Percentiles rank a stretch among this genome's conserved stretches.
These are phyloP conservation scores for Aphaenogaster ashmeadi DNA, from an alignment of 1,140 invertebrate species.

Conservation along the genomic window DNA sequence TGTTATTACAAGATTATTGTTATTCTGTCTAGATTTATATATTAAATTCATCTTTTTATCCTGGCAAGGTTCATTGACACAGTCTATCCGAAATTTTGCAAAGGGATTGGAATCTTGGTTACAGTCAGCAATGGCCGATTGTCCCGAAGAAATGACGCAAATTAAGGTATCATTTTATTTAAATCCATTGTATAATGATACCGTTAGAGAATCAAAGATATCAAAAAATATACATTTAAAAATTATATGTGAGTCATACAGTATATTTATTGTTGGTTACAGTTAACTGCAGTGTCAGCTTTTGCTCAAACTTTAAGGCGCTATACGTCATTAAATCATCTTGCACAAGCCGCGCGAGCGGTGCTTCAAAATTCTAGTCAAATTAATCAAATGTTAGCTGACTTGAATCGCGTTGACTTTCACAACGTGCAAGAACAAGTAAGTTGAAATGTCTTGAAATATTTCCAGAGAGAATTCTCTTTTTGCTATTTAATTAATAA, in stretches of 20 bases:
- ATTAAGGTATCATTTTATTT: constrained; percentile 90
- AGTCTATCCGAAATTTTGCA: constrained; percentile 97
- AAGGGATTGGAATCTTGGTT: constrained; percentile 97
- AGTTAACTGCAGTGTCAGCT: constrained; percentile 94
- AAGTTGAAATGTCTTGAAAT: constrained; percentile 60
- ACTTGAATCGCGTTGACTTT: constrained; percentile 99
- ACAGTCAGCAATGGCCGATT: constrained; percentile 94
- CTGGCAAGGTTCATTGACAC: constrained; percentile 93
- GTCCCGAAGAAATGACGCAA: constrained; percentile 94
- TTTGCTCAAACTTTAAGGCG: constrained; percentile 97
- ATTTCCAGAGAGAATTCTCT: background rate
- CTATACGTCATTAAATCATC: constrained; percentile 99
- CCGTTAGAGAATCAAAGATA: background rate
- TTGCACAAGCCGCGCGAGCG: constrained; percentile 98
- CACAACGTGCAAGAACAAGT: constrained; percentile 97
- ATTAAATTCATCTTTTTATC: constrained; percentile 50
- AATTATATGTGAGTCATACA: constrained; percentile 31
- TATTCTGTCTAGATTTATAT: background rate
- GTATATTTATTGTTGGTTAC: constrained; percentile 29
- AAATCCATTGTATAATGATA: background rate
- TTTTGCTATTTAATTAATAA: background rate
- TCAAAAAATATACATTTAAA: constrained; percentile 33
- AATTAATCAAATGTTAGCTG: constrained; percentile 98
- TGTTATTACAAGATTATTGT: background rate
- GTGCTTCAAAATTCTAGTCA: constrained; percentile 98